Conservation (phyloP, 1,140 invertebrate species). For the Neodiprion virginianus region DNA sequence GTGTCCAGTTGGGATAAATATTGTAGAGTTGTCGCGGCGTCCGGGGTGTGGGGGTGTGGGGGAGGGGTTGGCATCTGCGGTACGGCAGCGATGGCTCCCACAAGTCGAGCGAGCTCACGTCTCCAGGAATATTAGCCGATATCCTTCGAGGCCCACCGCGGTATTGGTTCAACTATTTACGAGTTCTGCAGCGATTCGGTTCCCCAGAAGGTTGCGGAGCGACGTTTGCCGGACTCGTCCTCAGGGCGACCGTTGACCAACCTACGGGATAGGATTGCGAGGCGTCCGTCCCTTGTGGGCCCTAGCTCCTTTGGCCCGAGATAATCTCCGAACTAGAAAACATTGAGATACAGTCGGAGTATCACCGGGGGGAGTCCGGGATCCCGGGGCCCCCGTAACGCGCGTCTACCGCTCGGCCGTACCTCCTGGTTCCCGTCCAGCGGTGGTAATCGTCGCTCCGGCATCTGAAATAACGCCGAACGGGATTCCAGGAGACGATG, state of each 20-base stretch:
- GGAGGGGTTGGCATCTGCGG: conserved; percentile 19
- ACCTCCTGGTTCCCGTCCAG: conserved; percentile 42
- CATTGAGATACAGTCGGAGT: conserved; percentile 34
- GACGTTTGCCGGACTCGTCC: conserved; percentile 12
- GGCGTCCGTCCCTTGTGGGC: conserved; percentile 49
- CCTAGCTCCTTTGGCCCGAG: conserved; percentile 44
- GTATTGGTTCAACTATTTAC: conserved; percentile 50
- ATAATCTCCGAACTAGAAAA: conserved; percentile 36
- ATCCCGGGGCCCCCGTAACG: conserved; percentile 30
- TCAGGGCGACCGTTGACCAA: conserved; percentile 17
- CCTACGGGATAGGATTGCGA: conserved; percentile 48
- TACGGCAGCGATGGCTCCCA: conserved; percentile 5
- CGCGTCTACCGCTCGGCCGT: conserved; percentile 37
- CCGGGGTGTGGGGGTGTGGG: conserved; percentile 14
- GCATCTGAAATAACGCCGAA: conserved; percentile 15
- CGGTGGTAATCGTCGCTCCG: conserved; percentile 39
- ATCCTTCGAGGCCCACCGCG: conserved; percentile 32
- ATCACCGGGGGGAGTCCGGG: background rate
- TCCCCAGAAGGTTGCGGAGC: background rate
- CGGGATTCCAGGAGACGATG: background rate
- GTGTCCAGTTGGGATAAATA: conserved; percentile 61
- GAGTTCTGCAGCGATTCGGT: conserved; percentile 25
- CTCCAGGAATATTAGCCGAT: conserved; percentile 49
- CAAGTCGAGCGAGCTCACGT: conserved; percentile 23
- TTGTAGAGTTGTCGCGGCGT: conserved; percentile 45